phyloP scores from a whole-genome alignment of 1,140 invertebrate genomes.

The Lamellibrachia luymesi region DNA sequence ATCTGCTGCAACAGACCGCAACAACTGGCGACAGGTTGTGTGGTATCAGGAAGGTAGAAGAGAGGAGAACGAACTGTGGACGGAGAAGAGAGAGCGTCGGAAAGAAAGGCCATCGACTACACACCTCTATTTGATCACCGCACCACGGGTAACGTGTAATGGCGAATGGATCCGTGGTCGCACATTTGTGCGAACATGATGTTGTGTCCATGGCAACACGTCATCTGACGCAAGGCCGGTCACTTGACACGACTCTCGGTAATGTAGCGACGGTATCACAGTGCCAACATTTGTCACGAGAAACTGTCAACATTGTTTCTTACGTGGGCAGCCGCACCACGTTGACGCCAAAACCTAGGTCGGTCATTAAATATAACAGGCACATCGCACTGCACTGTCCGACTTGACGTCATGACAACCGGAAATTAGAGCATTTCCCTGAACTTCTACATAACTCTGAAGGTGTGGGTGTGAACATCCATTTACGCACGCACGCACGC shows the following conservation, averaged over 20 bases:
- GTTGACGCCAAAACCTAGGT: background rate
- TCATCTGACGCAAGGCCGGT: background rate
- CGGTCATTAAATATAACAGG: background rate
- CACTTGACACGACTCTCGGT: background rate
- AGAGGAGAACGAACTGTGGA: no score
- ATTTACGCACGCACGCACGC: background rate
- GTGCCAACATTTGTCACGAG: background rate
- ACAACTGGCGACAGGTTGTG: no score
- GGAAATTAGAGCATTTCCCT: background rate
- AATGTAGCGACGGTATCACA: no score
- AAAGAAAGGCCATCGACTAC: background rate
- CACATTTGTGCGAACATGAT: background rate
- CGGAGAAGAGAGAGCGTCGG: no score
- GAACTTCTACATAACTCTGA: background rate
- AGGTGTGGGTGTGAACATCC: background rate
- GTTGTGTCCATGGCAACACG: background rate
- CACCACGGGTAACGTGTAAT: background rate
- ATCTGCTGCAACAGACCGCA: no score
- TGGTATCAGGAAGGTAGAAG: no score
- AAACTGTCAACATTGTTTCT: background rate
- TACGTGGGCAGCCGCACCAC: background rate
- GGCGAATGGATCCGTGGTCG: background rate
- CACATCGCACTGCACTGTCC: background rate
- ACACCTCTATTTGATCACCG: background rate
- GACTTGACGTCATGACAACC: background rate